These are phyloP conservation scores for Microcebus griseorufus DNA, from an alignment of 2,113 vertebrate genomes.

Conservation along the genomic window DNA sequence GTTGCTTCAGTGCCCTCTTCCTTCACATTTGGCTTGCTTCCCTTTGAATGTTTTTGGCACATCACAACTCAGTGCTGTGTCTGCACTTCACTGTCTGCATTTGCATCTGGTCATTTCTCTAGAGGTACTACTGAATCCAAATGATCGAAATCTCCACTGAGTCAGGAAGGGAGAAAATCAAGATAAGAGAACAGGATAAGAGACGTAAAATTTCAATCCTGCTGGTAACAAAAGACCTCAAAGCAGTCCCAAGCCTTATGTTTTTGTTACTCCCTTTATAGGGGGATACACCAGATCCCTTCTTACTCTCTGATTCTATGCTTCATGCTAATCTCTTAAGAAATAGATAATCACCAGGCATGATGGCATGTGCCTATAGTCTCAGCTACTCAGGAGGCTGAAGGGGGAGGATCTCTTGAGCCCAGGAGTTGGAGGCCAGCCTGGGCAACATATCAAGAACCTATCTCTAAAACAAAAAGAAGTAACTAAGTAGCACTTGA, in stretches of 20 bases:
- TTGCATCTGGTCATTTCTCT: conserved; percentile 17
- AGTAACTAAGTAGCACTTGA: background rate
- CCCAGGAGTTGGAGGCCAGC: background rate
- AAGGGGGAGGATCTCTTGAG: background rate
- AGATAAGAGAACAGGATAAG: background rate
- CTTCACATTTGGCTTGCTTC: conserved; percentile 40
- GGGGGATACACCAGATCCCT: background rate
- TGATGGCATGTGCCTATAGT: background rate
- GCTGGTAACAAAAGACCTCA: background rate
- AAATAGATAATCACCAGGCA: background rate
- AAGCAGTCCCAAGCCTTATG: background rate
- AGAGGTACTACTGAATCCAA: background rate
- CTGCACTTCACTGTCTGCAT: background rate
- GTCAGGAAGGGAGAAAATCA: background rate
- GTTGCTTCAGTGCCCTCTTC: background rate
- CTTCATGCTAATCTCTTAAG: background rate
- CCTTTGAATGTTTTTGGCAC: background rate
- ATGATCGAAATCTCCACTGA: background rate
- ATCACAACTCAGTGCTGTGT: background rate
- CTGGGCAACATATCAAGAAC: background rate
- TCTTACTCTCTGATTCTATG: background rate
- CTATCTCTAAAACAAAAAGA: background rate
- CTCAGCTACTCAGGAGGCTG: background rate
- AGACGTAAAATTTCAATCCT: conserved; percentile 4
- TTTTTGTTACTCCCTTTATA: background rate